These are phyloP conservation scores for Spialia ferax DNA, from an alignment of 2,888 invertebrate species.

Conservation along the genomic window DNA sequence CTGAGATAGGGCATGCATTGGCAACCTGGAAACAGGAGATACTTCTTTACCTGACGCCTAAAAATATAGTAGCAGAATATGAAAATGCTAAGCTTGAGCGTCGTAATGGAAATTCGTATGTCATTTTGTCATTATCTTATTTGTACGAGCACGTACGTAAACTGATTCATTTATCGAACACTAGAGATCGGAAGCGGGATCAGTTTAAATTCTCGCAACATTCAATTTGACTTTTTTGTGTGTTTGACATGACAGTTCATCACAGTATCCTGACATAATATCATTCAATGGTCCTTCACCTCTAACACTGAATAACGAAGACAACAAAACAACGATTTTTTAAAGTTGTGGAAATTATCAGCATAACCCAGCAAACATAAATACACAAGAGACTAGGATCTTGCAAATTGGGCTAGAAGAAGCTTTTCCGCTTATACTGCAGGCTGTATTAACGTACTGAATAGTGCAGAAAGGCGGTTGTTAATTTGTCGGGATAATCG, in stretches of 20 bases:
- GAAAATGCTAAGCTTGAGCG: background rate
- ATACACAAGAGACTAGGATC: slow-evolving; percentile 17
- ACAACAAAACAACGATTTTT: too few relatives aligned
- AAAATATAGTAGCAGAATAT: background rate
- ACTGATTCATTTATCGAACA: too few relatives aligned
- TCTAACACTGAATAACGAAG: too few relatives aligned
- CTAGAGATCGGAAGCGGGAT: too few relatives aligned
- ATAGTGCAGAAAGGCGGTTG: slow-evolving; percentile 34
- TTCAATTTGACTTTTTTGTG: too few relatives aligned
- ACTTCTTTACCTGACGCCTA: background rate
- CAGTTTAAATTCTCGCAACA: too few relatives aligned
- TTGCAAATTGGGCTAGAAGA: slow-evolving; percentile 34
- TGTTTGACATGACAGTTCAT: background rate
- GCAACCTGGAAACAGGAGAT: background rate
- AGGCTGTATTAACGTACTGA: slow-evolving; percentile 35
- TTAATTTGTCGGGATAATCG: slow-evolving; percentile 46
- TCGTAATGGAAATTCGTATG: too few relatives aligned
- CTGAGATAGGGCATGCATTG: slow-evolving; percentile 29
- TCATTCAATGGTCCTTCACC: too few relatives aligned
- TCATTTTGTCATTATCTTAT: too few relatives aligned
- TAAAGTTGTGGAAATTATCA: background rate
- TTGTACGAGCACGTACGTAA: too few relatives aligned
- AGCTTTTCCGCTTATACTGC: slow-evolving; percentile 14
- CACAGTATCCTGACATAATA: background rate
- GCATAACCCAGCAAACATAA: background rate